Evolutionary conservation across 2,113 vertebrate species (phyloP).

Genomic region (Nyctibius bracteatus): DNA sequence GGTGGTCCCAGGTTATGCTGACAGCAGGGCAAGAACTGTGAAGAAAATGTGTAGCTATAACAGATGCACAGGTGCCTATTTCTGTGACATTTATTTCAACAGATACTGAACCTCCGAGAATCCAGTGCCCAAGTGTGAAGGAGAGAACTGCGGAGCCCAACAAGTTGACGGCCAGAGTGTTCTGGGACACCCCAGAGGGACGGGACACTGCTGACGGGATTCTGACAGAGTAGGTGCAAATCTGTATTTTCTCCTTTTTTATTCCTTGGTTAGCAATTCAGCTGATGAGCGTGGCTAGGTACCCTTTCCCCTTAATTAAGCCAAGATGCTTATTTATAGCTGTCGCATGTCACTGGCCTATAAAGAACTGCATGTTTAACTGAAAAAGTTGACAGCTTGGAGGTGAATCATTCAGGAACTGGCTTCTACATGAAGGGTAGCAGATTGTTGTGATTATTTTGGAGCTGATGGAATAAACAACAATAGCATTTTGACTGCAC

Average conservation of each 20-base stretch:
- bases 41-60: neutral
- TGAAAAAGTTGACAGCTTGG: neutral
- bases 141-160: slow-evolving; percentile 92
- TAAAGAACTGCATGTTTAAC: neutral
- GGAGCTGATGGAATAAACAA: neutral
- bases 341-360: neutral
- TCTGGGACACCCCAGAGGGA: slow-evolving; percentile 95
- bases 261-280: neutral
- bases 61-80: neutral
- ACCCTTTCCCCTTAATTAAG: neutral
- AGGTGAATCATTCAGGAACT: neutral
- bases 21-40: neutral
- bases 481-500: neutral
- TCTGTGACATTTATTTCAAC: neutral
- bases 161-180: slow-evolving; percentile 89
- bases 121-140: slow-evolving; percentile 93
- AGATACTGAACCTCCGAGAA: slow-evolving; percentile 90
- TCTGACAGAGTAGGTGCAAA: slow-evolving; percentile 90
- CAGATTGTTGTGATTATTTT: neutral
- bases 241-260: neutral
- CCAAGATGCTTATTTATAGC: neutral
- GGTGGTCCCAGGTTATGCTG: neutral
- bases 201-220: slow-evolving; percentile 94
- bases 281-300: neutral
- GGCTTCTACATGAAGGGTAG: neutral